These are phyloP conservation scores for Iguana delicatissima DNA, from an alignment of 2,797 vertebrate genomes.

Conservation along the genomic window DNA sequence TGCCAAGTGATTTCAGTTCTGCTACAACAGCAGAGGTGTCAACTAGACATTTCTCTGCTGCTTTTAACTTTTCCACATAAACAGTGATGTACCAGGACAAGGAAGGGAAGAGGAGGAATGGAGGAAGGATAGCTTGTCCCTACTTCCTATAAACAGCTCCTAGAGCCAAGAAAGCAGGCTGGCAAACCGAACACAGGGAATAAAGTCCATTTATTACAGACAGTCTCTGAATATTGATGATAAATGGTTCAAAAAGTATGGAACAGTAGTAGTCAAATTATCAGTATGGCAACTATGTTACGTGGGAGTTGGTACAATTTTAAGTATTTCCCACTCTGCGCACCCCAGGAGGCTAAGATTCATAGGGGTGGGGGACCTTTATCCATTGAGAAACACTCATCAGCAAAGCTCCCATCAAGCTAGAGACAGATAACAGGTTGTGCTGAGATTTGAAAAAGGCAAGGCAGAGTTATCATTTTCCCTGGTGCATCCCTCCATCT, in stretches of 20 bases:
- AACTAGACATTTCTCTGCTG: conserved; percentile 1
- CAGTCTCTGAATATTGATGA: neutral
- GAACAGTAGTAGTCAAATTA: neutral
- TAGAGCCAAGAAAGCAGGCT: conserved; percentile 43
- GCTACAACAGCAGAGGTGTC: neutral
- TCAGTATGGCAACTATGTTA: neutral
- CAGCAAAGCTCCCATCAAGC: neutral
- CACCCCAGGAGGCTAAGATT: neutral
- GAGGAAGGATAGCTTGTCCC: neutral
- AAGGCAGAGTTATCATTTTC: neutral
- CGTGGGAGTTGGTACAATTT: neutral
- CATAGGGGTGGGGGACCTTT: neutral
- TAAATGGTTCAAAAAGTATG: conserved; percentile 8
- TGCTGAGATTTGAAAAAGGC: neutral
- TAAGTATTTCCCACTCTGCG: neutral
- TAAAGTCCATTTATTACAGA: neutral
- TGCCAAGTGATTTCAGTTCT: neutral
- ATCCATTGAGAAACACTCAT: neutral
- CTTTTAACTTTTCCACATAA: neutral
- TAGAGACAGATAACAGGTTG: neutral
- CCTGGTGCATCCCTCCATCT: neutral
- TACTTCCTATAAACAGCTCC: conserved; percentile 44
- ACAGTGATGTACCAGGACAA: conserved; percentile 7
- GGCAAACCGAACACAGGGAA: conserved; percentile 31
- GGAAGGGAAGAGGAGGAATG: neutral